Evolutionary conservation across 2,113 vertebrate genomes (phyloP).

Genomic region (Chascanopsetta lugubris): DNA sequence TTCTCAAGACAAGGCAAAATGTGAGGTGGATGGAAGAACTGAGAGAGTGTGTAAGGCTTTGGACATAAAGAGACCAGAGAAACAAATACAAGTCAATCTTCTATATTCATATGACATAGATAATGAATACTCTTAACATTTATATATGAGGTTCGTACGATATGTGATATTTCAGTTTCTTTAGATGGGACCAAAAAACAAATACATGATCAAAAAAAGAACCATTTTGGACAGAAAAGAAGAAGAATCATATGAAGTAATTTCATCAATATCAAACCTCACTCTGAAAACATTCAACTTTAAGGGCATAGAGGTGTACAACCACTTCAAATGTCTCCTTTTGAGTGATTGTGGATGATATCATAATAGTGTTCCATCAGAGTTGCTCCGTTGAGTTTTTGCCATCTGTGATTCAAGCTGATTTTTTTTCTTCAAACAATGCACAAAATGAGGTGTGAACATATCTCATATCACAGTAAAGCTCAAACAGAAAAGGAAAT

Average conservation of each 20-base stretch:
- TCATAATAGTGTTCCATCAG: background rate
- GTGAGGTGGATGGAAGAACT: conserved; percentile 24
- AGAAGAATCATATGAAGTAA: conserved; percentile 28
- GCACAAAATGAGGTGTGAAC: conserved; percentile 3
- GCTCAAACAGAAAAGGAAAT: conserved; percentile 32
- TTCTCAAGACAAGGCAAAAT: conserved; percentile 37
- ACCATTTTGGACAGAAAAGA: conserved; percentile 21
- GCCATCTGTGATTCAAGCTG: conserved; percentile 4
- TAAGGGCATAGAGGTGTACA: background rate
- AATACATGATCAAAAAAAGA: conserved; percentile 19
- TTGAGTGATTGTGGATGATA: background rate
- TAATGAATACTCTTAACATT: conserved; percentile 37
- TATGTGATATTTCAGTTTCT: conserved; percentile 26
- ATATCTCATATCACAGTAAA: conserved; percentile 38
- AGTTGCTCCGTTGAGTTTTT: conserved; percentile 9
- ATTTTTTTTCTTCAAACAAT: conserved; percentile 2
- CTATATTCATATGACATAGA: conserved; percentile 8
- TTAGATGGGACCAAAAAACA: conserved; percentile 31
- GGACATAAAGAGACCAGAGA: conserved; percentile 12
- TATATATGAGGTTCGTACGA: conserved; percentile 15
- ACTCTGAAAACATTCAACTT: background rate
- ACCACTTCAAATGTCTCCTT: background rate
- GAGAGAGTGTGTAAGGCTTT: conserved; percentile 29
- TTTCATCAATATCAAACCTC: too few species aligned
- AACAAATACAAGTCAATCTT: conserved; percentile 10